These are phyloP conservation scores for Dolichoris vasculosae DNA, from an alignment of 1,140 invertebrate species.

Conservation along the genomic window DNA sequence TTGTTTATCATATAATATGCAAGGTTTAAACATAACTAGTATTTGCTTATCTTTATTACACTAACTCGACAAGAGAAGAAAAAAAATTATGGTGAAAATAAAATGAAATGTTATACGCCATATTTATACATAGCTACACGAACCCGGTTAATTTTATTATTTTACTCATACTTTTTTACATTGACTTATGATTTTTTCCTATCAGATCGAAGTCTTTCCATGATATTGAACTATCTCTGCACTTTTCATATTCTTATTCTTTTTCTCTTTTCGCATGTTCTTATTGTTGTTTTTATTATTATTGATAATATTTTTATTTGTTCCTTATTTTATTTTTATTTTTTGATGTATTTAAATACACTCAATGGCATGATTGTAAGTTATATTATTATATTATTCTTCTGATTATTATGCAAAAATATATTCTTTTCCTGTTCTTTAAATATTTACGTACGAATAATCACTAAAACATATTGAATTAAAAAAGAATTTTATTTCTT, in stretches of 20 bases:
- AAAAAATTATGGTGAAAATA: background rate
- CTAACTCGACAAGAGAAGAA: background rate
- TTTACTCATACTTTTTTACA: slow-evolving; percentile 12
- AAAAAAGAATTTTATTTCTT: background rate
- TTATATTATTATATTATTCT: background rate
- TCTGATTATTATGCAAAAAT: slow-evolving; percentile 4
- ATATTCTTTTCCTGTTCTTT: background rate
- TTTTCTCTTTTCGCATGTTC: background rate
- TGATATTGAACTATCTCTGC: background rate
- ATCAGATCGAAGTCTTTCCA: slow-evolving; percentile 24
- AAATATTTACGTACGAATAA: background rate
- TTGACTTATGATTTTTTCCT: background rate
- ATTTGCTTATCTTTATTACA: background rate
- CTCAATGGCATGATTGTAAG: slow-evolving; percentile 23
- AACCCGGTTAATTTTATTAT: background rate
- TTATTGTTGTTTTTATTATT: background rate
- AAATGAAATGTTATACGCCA: background rate
- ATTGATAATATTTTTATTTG: slow-evolving; percentile 13
- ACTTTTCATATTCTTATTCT: background rate
- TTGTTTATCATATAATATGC: background rate
- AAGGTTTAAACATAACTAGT: background rate
- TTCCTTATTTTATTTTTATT: background rate
- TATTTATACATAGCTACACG: background rate
- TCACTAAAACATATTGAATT: background rate
- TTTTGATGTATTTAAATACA: slow-evolving; percentile 25